Percentiles rank a stretch among this genome's conserved stretches.
Evolutionary conservation across 1,140 invertebrate genomes (phyloP).

Genomic region (Drosophila cardini): DNA sequence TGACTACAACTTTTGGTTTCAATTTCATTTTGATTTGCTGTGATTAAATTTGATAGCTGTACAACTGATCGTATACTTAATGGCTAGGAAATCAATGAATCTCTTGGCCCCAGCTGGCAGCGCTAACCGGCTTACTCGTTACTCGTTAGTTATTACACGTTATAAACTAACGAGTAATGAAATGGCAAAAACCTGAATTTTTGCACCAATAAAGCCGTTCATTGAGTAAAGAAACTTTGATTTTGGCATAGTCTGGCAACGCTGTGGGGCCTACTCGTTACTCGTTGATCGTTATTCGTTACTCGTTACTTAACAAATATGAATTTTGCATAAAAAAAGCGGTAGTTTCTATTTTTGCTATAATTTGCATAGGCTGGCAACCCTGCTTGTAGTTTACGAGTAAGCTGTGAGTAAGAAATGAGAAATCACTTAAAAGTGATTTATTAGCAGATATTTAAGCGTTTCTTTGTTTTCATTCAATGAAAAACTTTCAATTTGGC

Average conservation of each 20-base stretch:
- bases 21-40: slow-evolving; percentile 3
- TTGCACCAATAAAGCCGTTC: neutral
- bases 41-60: slow-evolving; percentile 1
- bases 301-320: neutral
- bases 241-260: neutral
- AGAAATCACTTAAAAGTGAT: too few species aligned
- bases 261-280: neutral
- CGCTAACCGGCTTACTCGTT: too few species aligned
- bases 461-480: neutral
- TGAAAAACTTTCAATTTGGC: neutral
- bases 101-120: too few species aligned
- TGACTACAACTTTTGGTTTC: neutral
- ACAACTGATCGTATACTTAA: slow-evolving; percentile 15
- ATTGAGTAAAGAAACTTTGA: neutral
- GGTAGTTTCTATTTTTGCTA: neutral
- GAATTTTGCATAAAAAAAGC: neutral
- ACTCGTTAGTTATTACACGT: too few species aligned
- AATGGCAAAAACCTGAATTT: too few species aligned
- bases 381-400: slow-evolving; percentile 1
- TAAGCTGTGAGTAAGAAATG: neutral
- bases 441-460: neutral
- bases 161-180: too few species aligned
- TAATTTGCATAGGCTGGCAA: neutral
- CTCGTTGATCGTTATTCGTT: slow-evolving; percentile 1
- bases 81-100: neutral